Evolutionary conservation across 2,888 invertebrate species (phyloP).

Genomic region (Acanthosepion esculentum): DNA sequence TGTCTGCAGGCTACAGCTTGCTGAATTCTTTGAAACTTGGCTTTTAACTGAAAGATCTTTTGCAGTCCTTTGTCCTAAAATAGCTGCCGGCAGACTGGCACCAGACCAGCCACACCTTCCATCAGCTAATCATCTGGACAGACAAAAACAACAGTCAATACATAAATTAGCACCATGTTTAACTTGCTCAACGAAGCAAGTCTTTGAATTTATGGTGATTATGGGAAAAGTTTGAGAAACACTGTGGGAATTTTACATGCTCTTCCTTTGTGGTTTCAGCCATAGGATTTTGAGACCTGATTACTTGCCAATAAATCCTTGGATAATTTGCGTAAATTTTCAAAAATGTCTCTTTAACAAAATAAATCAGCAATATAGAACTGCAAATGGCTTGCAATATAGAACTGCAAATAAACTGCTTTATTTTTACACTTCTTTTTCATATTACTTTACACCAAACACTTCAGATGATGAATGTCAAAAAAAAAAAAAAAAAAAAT

Average conservation of each 20-base stretch:
- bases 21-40: background rate
- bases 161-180: background rate
- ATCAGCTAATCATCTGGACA: background rate
- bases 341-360: no score
- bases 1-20: background rate
- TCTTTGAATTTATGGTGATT: background rate
- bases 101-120: conserved; percentile 33
- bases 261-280: background rate
- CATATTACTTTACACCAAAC: no score
- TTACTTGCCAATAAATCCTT: no score
- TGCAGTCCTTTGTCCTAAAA: background rate
- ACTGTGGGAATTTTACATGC: background rate
- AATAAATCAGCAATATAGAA: no score
- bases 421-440: no score
- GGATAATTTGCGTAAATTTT: no score
- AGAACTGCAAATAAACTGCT: no score
- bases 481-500: no score
- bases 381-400: no score
- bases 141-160: background rate
- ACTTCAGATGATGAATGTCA: no score
- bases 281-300: no score
- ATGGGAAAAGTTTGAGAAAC: background rate
- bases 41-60: background rate
- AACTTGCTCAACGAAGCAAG: background rate
- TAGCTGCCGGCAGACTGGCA: background rate